Conservation (phyloP, 2,797 vertebrate genomes). For the Acanthornis magna region DNA sequence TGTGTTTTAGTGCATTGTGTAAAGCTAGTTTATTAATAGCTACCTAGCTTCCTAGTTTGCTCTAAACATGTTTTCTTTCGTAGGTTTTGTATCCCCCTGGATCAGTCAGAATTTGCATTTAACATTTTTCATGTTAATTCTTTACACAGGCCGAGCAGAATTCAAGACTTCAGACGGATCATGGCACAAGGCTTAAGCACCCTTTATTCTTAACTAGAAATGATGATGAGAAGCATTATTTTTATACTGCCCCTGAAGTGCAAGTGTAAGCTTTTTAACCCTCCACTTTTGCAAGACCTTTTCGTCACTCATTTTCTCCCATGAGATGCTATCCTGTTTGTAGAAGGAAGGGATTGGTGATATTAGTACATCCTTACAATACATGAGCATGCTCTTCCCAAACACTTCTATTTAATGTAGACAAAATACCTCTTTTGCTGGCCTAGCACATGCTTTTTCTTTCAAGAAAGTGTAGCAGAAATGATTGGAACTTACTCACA, state of each 20-base stretch:
- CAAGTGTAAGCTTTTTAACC: background rate
- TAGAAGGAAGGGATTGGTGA: background rate
- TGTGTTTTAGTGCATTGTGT: background rate
- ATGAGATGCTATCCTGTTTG: background rate
- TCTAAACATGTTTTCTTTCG: background rate
- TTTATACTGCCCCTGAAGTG: background rate
- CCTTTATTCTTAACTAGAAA: background rate
- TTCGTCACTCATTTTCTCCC: background rate
- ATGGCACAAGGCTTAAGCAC: background rate
- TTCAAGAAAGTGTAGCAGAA: background rate
- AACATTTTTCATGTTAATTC: background rate
- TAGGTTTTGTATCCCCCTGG: background rate
- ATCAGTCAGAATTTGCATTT: background rate
- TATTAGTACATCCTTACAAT: background rate
- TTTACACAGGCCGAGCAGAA: background rate
- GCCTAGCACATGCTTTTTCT: background rate
- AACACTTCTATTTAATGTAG: background rate
- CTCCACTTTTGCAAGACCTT: slow-evolving; percentile 10
- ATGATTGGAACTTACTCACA: background rate
- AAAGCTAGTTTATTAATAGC: background rate
- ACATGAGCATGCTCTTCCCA: background rate
- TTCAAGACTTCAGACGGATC: background rate
- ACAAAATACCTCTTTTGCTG: background rate
- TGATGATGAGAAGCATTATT: background rate
- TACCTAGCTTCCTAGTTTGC: background rate